phyloP scores from a whole-genome alignment of 2,888 invertebrate genomes.

The Drosophila infuscata region DNA sequence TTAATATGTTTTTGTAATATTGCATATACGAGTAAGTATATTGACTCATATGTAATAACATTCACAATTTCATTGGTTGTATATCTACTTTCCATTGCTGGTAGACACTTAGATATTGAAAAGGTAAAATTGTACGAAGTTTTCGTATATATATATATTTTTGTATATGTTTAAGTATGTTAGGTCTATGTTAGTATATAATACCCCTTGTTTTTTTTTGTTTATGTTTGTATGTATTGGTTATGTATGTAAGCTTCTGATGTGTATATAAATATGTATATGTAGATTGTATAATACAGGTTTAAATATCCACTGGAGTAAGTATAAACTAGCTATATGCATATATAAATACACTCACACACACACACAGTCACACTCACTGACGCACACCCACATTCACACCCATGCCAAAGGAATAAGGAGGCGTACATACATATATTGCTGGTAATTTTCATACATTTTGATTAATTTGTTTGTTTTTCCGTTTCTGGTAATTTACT shows the following conservation, averaged over 20 bases:
- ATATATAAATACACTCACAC: conserved; percentile 19
- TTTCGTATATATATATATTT: conserved; percentile 39
- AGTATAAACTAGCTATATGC: conserved; percentile 34
- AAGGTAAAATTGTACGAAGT: conserved; percentile 80
- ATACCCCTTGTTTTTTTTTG: conserved; percentile 34
- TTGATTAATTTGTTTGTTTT: conserved; percentile 44
- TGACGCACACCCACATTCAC: conserved; percentile 17
- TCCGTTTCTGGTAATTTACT: conserved; percentile 13
- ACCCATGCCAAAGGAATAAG: conserved; percentile 19
- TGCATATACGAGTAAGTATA: conserved; percentile 40
- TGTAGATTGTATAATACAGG: conserved; percentile 50
- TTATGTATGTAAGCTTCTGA: conserved; percentile 24
- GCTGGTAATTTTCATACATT: conserved; percentile 51
- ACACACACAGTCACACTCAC: conserved; percentile 13
- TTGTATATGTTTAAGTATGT: conserved; percentile 35
- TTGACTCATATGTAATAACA: conserved; percentile 51
- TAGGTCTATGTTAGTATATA: conserved; percentile 33
- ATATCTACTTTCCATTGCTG: conserved; percentile 62
- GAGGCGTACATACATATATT: conserved; percentile 53
- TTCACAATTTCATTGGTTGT: conserved; percentile 50
- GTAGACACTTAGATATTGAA: conserved; percentile 82
- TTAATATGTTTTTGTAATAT: conserved; percentile 65
- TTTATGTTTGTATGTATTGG: conserved; percentile 35
- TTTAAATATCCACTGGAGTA: conserved; percentile 36
- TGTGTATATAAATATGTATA: conserved; percentile 39